phyloP scores from a whole-genome alignment of 2,113 vertebrate species.

The Paramisgurnus dabryanus region DNA sequence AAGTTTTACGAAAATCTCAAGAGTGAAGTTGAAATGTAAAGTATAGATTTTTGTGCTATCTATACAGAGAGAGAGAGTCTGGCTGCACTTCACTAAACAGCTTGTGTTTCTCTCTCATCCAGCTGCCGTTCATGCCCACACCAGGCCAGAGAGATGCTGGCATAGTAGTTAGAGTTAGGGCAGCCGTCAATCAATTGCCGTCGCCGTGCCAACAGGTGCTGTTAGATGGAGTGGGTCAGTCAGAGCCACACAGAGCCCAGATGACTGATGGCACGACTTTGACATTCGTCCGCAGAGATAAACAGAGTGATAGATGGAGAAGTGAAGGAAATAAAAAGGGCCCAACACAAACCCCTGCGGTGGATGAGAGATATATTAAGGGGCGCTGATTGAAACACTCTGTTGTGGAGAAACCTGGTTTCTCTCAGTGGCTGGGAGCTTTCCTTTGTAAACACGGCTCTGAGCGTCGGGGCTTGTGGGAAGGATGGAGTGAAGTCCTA shows the following conservation, averaged over 20 bases:
- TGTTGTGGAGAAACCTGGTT: neutral
- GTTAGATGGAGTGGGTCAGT: constrained; percentile 35
- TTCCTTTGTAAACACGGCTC: constrained; percentile 8
- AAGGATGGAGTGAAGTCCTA: neutral
- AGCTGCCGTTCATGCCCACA: constrained; percentile 27
- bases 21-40: too few species aligned
- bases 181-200: constrained; percentile 12
- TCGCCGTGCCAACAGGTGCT: constrained; percentile 15
- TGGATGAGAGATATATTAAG: constrained; percentile 27
- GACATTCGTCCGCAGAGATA: constrained; percentile 47
- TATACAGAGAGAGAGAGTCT: neutral
- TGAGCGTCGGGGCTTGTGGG: constrained; percentile 11
- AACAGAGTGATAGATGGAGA: constrained; percentile 56
- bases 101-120: constrained; percentile 14
- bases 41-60: too few species aligned
- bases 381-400: constrained; percentile 14
- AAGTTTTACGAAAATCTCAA: neutral
- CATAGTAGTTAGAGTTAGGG: constrained; percentile 24
- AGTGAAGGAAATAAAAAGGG: neutral
- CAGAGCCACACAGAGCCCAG: constrained; percentile 27
- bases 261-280: constrained; percentile 26
- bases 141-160: constrained; percentile 30
- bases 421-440: constrained; percentile 13
- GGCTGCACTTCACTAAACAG: constrained; percentile 13
- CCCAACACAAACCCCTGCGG: constrained; percentile 26